These are phyloP conservation scores for Augochlora pura DNA, from an alignment of 1,140 invertebrate species.

Conservation along the genomic window DNA sequence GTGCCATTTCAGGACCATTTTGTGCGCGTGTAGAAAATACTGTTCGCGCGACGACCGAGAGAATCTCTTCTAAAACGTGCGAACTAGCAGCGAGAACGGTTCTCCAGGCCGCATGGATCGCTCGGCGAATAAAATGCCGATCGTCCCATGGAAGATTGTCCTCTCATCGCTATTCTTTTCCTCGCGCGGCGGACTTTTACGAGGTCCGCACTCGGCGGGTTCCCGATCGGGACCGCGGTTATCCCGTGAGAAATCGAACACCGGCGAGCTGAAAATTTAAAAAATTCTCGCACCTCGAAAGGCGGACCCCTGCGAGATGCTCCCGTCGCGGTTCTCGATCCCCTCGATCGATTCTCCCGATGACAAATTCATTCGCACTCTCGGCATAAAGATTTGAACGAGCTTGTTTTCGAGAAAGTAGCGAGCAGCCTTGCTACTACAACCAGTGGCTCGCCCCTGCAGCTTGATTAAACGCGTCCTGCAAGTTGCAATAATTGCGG, in stretches of 20 bases:
- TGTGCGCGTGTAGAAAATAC: neutral
- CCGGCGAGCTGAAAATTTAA: neutral
- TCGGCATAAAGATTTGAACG: no score
- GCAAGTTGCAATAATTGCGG: slow-evolving; percentile 18
- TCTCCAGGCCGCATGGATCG: neutral
- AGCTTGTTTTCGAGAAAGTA: no score
- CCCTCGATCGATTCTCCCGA: no score
- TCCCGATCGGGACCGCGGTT: slow-evolving; percentile 2
- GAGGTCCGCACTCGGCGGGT: slow-evolving; percentile 5
- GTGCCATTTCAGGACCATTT: no score
- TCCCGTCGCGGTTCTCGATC: no score
- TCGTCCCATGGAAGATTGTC: neutral
- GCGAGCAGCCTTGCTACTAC: no score
- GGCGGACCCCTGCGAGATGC: no score
- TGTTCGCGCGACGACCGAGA: neutral
- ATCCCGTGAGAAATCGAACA: slow-evolving; percentile 5
- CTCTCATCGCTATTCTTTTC: slow-evolving; percentile 4
- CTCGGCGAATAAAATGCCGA: slow-evolving; percentile 18
- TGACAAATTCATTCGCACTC: no score
- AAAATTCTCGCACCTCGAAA: no score
- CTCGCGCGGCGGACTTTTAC: slow-evolving; percentile 4
- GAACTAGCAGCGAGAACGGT: neutral
- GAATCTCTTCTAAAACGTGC: neutral
- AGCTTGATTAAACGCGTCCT: neutral
- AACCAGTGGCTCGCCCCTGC: neutral